Base-by-base conservation (phyloP, 1,140 invertebrate genomes). In the Ooceraea biroi region DNA sequence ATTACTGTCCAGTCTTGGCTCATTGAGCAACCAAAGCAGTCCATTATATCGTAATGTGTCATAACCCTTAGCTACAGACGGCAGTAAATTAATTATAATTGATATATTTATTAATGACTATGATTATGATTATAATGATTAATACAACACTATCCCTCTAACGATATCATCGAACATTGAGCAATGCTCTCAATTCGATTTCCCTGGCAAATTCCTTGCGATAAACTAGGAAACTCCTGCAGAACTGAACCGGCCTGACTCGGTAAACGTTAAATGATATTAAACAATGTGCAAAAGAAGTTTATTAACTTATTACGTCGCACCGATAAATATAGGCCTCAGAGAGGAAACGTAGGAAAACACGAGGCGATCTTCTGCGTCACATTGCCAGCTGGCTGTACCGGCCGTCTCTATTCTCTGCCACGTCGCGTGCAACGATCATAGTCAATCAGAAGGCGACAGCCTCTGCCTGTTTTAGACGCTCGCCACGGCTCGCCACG, bases 401-500 rank as follows among this genome's bases (percentile, higher is more conserved):
- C 65, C 14, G 63, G 22, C 61, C 46, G 58, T 78, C 85, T 78
- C 71, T 85, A 69, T 85, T 83, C 71, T 76, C 63, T 83, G 80
- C 44, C 61, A 83, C 27, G 66, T 85, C 36, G 63, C 82, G 71
- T 48, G 84, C 82, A 83, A 68, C 52, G 76, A 63, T 48, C 50
- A 25, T 25, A 46, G 68, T 85, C 78, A 68, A 19, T 83, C 50
- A 7, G 17, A 14, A 66, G 50, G 22, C 68, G 17, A 48, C 14
- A 52, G 50, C 12, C 7, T 36, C 36, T 36, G 60, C 48, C 22
- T 22, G 72, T 71, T 86, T 85, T 78, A 85, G 65, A 85, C 8
- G 25, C 41, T 71, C 55, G 11, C 22, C 52, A 41, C 17, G 36
- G 69, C 41, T 83, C 60, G 69, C 19, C n/a, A n/a, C n/a, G 7